Conservation (phyloP, 2,888 invertebrate species). For the Apamea crenata region DNA sequence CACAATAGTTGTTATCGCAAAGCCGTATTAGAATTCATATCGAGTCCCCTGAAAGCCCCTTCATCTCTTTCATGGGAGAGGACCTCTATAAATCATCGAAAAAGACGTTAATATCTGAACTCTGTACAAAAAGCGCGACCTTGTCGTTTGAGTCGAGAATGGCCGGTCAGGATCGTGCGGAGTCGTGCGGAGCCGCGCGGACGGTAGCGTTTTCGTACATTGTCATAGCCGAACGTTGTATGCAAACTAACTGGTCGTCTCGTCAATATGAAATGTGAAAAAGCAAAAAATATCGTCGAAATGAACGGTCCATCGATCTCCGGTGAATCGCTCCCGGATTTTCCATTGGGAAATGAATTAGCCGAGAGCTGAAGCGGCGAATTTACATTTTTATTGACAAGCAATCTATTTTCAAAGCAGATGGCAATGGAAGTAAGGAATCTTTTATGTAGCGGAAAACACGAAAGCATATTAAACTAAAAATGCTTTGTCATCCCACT, state of each 20-base stretch:
- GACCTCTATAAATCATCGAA: constrained; percentile 85
- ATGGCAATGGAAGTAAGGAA: constrained; percentile 83
- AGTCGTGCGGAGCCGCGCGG: constrained; percentile 29
- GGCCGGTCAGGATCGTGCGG: constrained; percentile 63
- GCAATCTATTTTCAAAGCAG: constrained; percentile 88
- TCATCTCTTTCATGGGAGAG: constrained; percentile 83
- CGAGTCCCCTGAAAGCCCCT: constrained; percentile 81
- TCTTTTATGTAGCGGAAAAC: constrained; percentile 78
- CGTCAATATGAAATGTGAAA: constrained; percentile 83
- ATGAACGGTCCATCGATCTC: constrained; percentile 89
- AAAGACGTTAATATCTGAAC: constrained; percentile 84
- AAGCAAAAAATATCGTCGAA: constrained; percentile 82
- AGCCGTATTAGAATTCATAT: constrained; percentile 86
- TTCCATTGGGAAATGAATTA: constrained; percentile 90
- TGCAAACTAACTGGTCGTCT: constrained; percentile 83
- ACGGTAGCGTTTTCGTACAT: constrained; percentile 69
- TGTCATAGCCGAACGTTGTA: constrained; percentile 74
- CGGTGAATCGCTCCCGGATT: constrained; percentile 88
- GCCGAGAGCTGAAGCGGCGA: constrained; percentile 87
- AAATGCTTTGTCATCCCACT: constrained; percentile 48
- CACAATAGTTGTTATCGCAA: constrained; percentile 75
- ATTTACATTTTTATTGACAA: constrained; percentile 91
- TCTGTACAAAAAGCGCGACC: constrained; percentile 80
- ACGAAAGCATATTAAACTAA: constrained; percentile 66
- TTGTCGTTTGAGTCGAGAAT: constrained; percentile 72